Evolutionary conservation across 2,888 invertebrate species (phyloP), one percentile per base, ranked within the genome.

Genomic region (Noctuana brunneofusca): DNA sequence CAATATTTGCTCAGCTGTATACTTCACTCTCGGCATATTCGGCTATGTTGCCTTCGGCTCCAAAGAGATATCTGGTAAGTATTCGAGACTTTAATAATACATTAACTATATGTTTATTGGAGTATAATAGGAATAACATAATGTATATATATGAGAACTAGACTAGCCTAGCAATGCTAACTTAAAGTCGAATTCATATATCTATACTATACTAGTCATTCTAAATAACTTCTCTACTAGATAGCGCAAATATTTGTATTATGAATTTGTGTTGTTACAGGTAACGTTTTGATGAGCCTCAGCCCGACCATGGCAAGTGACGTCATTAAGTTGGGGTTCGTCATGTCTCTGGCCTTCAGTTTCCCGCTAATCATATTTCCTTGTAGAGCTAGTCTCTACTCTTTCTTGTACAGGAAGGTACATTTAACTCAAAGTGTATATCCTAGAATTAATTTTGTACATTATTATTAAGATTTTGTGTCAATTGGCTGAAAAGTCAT

Each of bases 331-430:
- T 92, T 98, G 68, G 97, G 98, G 24, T 99, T 99, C 90, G 96
- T 99, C 8, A 91, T 98, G 73, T 98, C 98, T 0, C 94, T 99
- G 30, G 98, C 98, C 14, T 97, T 98, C 81, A 98, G 98, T 78
- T 99, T 99, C 88, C 99, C 99, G 0, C 93, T 99, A 68, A 97
- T 98, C 72, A 97, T 99, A 81, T 99, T 99, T 86, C 99, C 99
- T 0, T 98, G 98, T 79, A 92, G 99, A 64, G 97, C 97, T 11
- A 98, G 98, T 79, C 92, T 99, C 22, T 96, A 98, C 89, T 99
- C 98, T 0, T 93, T 99, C 64, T 87, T 98, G 5, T 98, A 96
- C 78, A 94, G 95, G 77, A 95, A 95, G 93, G 97, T 97, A 88
- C 85, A 62, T 58, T 38, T 14, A n/a, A 12, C 1, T 6, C 3